A percentile compares a stretch with the other conserved stretches of the same genome.
These are phyloP conservation scores for Triops cancriformis DNA, from an alignment of 1,140 invertebrate genomes.

Conservation along the genomic window DNA sequence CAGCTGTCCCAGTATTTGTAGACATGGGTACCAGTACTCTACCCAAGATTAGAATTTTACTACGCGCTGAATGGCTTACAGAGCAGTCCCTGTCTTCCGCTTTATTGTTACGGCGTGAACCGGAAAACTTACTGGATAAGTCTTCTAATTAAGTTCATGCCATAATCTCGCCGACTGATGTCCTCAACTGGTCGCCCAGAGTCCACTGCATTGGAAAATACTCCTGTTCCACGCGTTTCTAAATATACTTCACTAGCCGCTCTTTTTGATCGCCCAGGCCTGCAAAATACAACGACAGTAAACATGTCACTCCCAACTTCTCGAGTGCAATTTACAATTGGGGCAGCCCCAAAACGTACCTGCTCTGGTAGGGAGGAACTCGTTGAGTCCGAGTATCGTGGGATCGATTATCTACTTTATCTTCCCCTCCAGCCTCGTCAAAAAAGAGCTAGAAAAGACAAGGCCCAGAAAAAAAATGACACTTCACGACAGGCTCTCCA, in stretches of 20 bases:
- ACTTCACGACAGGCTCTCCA: background rate
- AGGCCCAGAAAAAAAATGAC: background rate
- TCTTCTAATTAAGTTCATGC: constrained; percentile 72
- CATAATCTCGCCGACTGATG: constrained; percentile 69
- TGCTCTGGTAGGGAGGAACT: background rate
- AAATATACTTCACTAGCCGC: background rate
- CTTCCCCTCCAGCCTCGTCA: background rate
- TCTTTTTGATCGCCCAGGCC: background rate
- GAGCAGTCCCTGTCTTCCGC: background rate
- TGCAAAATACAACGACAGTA: background rate
- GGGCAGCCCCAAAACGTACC: background rate
- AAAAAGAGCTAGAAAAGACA: background rate
- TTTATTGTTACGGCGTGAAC: background rate
- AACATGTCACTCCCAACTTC: too few relatives aligned
- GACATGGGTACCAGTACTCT: too few relatives aligned
- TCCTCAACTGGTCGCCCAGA: constrained; percentile 67
- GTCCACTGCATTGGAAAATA: background rate
- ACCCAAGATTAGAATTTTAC: too few relatives aligned
- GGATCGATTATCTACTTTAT: background rate
- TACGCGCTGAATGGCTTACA: too few relatives aligned
- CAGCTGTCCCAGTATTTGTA: too few relatives aligned
- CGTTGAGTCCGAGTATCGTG: background rate
- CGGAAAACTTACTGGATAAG: constrained; percentile 54
- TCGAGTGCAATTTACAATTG: background rate
- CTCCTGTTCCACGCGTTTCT: background rate